Evolutionary conservation across 2,888 invertebrate genomes (phyloP), one percentile per base, ranked within the genome.

Genomic region (Biston stratarius): DNA sequence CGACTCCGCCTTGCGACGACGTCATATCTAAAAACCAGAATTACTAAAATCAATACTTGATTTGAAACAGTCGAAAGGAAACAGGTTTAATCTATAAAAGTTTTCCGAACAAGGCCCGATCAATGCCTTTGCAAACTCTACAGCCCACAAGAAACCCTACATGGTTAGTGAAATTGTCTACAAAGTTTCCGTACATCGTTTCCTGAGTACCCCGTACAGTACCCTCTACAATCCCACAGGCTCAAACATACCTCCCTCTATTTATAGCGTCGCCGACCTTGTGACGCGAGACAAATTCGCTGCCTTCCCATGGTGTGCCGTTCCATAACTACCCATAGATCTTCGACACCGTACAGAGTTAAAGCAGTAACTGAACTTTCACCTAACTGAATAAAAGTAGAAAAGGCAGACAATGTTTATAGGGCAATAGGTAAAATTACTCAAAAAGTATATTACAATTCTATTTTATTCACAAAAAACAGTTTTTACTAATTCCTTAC

Each of bases 251-350:
- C 49, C 59, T 49, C 40, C 33, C 55, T 53, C 64, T 66, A 61
- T 61, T 61, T 61, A 62, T 48, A 59, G 61, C 58, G 40, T 15
- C 47, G 64, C 36, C 67, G 67, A 67, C 67, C 67, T 67, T 67
- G 67, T 61, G 62, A 48, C 59, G 58, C 61, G 67, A 67, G 67
- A 67, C 67, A 68, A 68, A 68, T 68, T 64, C 67, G 63, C 67
- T 44, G 24, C 63, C 49, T 51, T 62, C 52, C 24, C 53, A 64
- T 68, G 67, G 60, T 42, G 59, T 63, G 55, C 66, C 57, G 45
- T 45, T 11, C 51, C 62, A 59, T 59, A 62, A 12, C 59, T 63
- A 67, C 34, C 48, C 67, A 61, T 57, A 67, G 59, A 61, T 64
- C 56, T 60, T 45, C 9, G 14, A 44, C 36, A 24, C 47, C 15